These are phyloP conservation scores for Amphibalanus amphitrite DNA, from an alignment of 1,140 invertebrate species.

Conservation along the genomic window DNA sequence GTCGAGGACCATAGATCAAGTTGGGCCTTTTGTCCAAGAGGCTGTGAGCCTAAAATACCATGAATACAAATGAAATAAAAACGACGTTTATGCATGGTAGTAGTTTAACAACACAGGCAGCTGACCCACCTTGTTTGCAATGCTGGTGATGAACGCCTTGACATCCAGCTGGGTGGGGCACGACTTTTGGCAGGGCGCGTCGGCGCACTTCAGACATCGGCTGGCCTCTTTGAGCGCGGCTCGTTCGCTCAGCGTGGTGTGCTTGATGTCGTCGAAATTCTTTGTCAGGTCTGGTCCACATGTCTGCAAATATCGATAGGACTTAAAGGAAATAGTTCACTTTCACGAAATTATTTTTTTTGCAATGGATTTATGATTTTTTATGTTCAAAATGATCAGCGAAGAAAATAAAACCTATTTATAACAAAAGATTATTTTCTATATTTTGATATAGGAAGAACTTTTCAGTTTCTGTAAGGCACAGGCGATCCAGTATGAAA, in stretches of 20 bases:
- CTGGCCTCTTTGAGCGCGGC: conserved; percentile 78
- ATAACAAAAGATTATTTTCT: no score
- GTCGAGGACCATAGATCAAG: no score
- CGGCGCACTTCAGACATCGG: conserved; percentile 89
- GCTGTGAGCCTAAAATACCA: neutral
- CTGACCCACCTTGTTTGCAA: conserved; percentile 68
- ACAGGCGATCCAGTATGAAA: no score
- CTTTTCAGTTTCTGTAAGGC: no score
- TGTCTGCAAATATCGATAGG: conserved; percentile 58
- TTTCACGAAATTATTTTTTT: no score
- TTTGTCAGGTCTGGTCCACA: conserved; percentile 51
- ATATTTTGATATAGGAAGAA: no score
- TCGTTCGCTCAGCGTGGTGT: conserved; percentile 86
- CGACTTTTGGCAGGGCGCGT: conserved; percentile 95
- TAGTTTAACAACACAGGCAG: neutral
- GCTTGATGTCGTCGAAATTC: conserved; percentile 94
- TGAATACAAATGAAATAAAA: neutral
- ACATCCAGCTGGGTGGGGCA: conserved; percentile 95
- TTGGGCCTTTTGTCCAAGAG: no score
- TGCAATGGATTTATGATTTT: no score
- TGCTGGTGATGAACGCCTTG: conserved; percentile 91
- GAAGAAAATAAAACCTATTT: no score
- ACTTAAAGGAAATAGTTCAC: no score
- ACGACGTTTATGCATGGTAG: conserved; percentile 9
- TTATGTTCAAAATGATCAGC: no score